Evolutionary conservation across 1,140 invertebrate species (phyloP), one percentile per base, ranked within the genome.

Genomic region (Cydia strobilella): DNA sequence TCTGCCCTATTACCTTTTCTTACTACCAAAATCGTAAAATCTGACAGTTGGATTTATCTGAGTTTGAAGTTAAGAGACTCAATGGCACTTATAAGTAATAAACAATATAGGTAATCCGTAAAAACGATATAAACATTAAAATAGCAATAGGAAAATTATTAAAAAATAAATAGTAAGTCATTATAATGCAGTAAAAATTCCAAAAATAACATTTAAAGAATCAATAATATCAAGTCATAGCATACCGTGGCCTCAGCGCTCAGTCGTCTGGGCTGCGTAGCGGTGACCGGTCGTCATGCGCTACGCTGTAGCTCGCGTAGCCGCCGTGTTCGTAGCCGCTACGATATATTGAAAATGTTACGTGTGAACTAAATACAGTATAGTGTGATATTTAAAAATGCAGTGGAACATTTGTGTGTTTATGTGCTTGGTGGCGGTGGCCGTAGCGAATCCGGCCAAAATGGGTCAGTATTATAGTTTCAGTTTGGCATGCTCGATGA

Each of bases 201-300:
- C 87, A 87, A 89, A 89, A 91, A 91, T 90, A 90, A 89, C 89
- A 90, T 90, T 91, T 88, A 89, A 89, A 90, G 89, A 91, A 91
- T 91, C 89, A 91, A 91, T 91, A 91, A 88, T 79, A 89, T 80
- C 83, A 75, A 82, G 79, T 81, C 66, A 77, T 80, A 84, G 82
- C 79, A 81, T 80, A 82, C 76, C 79, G 79, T 80, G 80, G 83
- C 82, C 82, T 48, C 73, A 78, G 79, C 76, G 80, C 80, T 86
- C 82, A 91, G 89, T 91, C 82, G 83, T 85, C 85, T 84, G 82
- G 87, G 82, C 79, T 82, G 80, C 83, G 81, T 80, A 79, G 84
- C 69, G 75, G 74, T 72, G 85, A 63, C 39, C 81, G 85, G 84
- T 78, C 84, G 72, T 51, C 62, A 13, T 10, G 73, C 77, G 81